These are phyloP conservation scores for Mormyrops boulengeri DNA, from an alignment of 2,797 vertebrate genomes.

Conservation along the genomic window DNA sequence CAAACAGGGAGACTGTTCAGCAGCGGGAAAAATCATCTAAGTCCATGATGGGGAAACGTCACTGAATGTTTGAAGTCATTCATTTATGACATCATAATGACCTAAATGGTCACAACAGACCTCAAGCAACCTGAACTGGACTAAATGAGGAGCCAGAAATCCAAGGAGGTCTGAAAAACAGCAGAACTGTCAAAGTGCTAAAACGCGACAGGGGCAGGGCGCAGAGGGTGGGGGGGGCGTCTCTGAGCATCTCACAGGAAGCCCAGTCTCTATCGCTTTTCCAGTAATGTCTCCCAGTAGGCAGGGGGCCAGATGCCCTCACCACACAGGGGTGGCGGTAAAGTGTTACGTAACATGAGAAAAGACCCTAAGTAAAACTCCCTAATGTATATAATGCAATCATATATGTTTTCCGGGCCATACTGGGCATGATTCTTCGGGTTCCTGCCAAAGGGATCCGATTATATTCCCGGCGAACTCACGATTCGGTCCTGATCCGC, in stretches of 20 bases:
- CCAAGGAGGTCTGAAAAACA: not conserved
- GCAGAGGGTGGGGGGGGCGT: not conserved
- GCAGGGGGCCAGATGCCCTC: not conserved
- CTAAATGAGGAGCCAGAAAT: not conserved
- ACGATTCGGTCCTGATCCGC: conserved; percentile 57
- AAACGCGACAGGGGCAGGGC: not conserved
- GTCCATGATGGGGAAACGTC: not conserved
- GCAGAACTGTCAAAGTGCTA: not conserved
- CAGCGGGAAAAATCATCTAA: not conserved
- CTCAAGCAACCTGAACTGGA: not conserved
- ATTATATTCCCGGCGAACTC: conserved; percentile 40
- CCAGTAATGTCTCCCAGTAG: not conserved
- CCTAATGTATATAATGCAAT: not conserved
- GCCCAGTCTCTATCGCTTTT: not conserved
- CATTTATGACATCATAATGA: not conserved
- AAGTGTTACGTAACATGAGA: not conserved
- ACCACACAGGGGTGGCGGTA: not conserved
- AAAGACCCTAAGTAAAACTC: not conserved
- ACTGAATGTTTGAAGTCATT: not conserved
- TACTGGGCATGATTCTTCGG: conserved; percentile 50
- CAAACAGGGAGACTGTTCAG: not conserved
- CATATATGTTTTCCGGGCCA: not conserved
- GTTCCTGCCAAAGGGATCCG: conserved; percentile 57
- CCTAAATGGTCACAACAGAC: not conserved
- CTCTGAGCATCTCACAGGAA: not conserved